phyloP scores from a whole-genome alignment of 2,888 invertebrate genomes.

The Agrenia bidenticulata region DNA sequence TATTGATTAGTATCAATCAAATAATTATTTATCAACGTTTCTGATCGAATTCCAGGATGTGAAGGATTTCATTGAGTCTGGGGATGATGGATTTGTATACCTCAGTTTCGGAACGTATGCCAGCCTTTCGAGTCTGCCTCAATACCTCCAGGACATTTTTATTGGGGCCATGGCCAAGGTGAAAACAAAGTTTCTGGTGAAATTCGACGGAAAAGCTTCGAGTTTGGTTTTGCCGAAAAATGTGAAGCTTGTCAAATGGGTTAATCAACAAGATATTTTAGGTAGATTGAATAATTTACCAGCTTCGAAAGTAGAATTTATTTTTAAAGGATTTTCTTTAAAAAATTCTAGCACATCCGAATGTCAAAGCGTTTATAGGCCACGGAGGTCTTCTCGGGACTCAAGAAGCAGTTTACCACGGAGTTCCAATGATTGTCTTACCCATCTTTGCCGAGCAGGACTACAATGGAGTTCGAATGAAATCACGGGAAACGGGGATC shows the following conservation, averaged over 20 bases:
- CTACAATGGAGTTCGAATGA: conserved; percentile 35
- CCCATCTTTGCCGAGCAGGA: conserved; percentile 45
- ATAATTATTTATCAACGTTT: too few relatives aligned
- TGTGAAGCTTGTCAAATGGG: not conserved
- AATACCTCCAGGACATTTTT: conserved; percentile 25
- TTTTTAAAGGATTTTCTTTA: too few relatives aligned
- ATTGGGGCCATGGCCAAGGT: conserved; percentile 33
- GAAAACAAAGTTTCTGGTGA: conserved; percentile 35
- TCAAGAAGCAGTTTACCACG: conserved; percentile 39
- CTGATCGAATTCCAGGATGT: too few relatives aligned
- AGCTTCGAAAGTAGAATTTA: too few relatives aligned
- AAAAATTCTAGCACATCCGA: conserved; percentile 17
- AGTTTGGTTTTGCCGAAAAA: not conserved
- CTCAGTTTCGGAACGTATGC: conserved; percentile 50
- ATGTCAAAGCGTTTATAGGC: conserved; percentile 39
- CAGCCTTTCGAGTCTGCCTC: conserved; percentile 30
- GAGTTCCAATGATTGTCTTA: conserved; percentile 29
- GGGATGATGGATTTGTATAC: conserved; percentile 20
- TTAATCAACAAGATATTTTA: not conserved
- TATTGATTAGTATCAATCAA: too few relatives aligned
- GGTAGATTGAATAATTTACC: not conserved
- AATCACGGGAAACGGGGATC: conserved; percentile 30
- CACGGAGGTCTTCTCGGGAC: conserved; percentile 41
- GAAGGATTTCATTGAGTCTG: conserved; percentile 3
- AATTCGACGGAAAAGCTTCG: conserved; percentile 27